Conservation (phyloP, 1,140 invertebrate genomes). For the Eueides isabella region DNA sequence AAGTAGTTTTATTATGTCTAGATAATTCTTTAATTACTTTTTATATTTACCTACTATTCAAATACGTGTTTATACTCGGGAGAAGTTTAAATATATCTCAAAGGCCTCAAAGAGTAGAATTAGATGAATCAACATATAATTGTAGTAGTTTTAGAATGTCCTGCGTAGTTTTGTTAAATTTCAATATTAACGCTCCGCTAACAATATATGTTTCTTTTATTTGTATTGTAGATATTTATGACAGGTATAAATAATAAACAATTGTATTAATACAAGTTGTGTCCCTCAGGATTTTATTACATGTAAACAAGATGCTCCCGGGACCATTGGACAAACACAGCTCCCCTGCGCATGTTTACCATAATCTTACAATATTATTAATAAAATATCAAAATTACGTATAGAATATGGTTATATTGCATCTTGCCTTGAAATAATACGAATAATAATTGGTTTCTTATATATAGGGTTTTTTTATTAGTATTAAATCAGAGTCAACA, state of each 20-base stretch:
- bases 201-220: too few relatives aligned
- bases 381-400: background rate
- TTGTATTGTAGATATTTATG: too few relatives aligned
- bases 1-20: too few relatives aligned
- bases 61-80: too few relatives aligned
- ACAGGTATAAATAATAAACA: background rate
- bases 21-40: too few relatives aligned
- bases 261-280: background rate
- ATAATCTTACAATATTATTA: background rate
- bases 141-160: too few relatives aligned
- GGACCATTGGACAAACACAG: background rate
- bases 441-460: background rate
- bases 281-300: background rate
- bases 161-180: too few relatives aligned
- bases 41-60: too few relatives aligned
- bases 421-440: background rate
- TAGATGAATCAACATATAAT: too few relatives aligned
- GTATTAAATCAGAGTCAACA: background rate
- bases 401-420: background rate
- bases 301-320: conserved; percentile 3
- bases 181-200: too few relatives aligned
- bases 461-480: background rate
- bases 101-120: too few relatives aligned
- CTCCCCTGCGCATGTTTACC: background rate
- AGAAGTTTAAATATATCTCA: too few relatives aligned